Base-by-base conservation (phyloP, 2,113 vertebrate genomes). In the Patagioenas fasciata region DNA sequence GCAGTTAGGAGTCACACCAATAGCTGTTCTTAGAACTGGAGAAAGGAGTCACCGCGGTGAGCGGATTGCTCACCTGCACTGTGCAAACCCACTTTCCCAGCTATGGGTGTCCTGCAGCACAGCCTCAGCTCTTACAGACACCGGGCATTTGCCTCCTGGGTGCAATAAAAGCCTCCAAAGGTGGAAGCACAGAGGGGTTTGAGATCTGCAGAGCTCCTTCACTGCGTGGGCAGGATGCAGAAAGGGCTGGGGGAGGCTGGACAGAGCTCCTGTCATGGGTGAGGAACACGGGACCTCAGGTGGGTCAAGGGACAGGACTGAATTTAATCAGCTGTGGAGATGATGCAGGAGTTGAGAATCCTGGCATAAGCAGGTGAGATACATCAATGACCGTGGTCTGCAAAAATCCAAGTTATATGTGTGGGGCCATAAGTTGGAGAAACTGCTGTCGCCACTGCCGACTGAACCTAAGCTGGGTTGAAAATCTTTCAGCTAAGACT, bases 321-420 rank as follows among this genome's bases (percentile, higher is more conserved):
- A n/a, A 19, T 23, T 53, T 56, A 53, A 42, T 38, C 29, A 54
- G 34, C 77, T 53, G 34, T 18, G 44, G 69, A 85, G 47, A 51
- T 8, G 34, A 5, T 8, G 32, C 34, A 73, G 67, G 54, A 54
- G n/a, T 51, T 69, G 69, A 65, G 29, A 53, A 54, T 13, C 28
- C 47, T 28, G 71, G 9, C 13, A 4, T 6, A 31, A 31, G 19
- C 32, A 80, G 50, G 34, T 0, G 10, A 67, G 65, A 62, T 13
- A 8, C n/a, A 69, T 8, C 48, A 53, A 36, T 3, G 20, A 65
- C 28, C 65, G 5, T 24, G 61, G 61, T 31, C 61, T 89, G 73
- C 34, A 24, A 6, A 42, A 65, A 47, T 51, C 24, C 2, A 3
- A 73, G 17, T 50, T 32, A 17, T 7, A 6, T 0, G 1, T 14